phyloP scores from a whole-genome alignment of 2,797 vertebrate genomes.

The Fundulus diaphanus region DNA sequence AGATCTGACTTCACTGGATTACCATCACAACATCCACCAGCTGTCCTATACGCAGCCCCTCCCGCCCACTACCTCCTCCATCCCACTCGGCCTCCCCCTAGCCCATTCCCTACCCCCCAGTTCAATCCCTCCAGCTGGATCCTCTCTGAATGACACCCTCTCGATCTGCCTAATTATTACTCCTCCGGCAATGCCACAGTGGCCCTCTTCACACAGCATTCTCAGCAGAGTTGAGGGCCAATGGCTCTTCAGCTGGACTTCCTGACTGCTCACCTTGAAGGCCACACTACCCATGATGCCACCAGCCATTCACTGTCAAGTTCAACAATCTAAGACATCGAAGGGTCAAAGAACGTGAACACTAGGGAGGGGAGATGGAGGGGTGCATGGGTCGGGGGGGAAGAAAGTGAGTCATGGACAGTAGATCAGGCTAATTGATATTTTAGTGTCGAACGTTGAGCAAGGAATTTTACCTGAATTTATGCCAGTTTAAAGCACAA shows the following conservation, averaged over 20 bases:
- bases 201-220: conserved; percentile 53
- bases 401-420: background rate
- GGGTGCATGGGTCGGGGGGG: background rate
- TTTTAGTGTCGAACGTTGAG: background rate
- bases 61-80: conserved; percentile 36
- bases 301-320: conserved; percentile 73
- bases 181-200: conserved; percentile 65
- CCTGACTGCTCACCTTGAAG: conserved; percentile 75
- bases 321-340: conserved; percentile 52
- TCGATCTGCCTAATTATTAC: conserved; percentile 88
- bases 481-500: background rate
- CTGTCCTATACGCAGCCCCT: conserved; percentile 78
- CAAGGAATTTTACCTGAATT: background rate
- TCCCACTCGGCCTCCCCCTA: conserved; percentile 48
- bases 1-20: conserved; percentile 87
- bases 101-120: conserved; percentile 69
- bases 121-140: conserved; percentile 83
- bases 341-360: background rate
- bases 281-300: conserved; percentile 35
- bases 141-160: conserved; percentile 85
- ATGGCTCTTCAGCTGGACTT: conserved; percentile 71
- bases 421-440: background rate
- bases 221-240: conserved; percentile 57
- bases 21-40: conserved; percentile 92
- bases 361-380: background rate